Base-by-base conservation (phyloP, 2,113 vertebrate species). In the Dicaeum eximium region DNA sequence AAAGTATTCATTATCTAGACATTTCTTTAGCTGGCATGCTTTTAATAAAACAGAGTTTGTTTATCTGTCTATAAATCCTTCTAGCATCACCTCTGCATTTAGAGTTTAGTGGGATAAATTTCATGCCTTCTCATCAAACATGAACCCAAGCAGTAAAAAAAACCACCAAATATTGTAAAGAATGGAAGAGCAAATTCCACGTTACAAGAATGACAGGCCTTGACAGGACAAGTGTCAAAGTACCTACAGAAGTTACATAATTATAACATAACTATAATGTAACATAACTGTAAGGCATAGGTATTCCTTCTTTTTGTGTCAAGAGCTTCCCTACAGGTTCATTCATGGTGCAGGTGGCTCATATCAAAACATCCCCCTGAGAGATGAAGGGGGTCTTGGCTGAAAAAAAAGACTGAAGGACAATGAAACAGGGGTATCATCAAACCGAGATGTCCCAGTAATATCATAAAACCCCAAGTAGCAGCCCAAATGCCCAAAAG, bases 41-140 rank as follows among this genome's bases (percentile, higher is more conserved):
- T 78, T 94, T 95, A 95, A 92, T 78, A 90, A 81, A 95, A 86
- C 38, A 73, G 72, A 73, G 15, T 30, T 71, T 79, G 11, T 87
- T 85, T 66, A 57, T 54, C 58, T 61, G 15, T 58, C 58, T 77
- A 7, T 30, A 90, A 80, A 71, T 66, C 47, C 60, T 81, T 71
- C 64, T 30, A 64, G 56, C 14, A 94, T 5, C 18, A 50, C 18
- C 37, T 91, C 47, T 74, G n/a, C 16, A 24, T 65, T 71, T 74
- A 42, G 13, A 57, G 48, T 65, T 87, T 80, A 37, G 45, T 19
- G 24, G 30, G 15, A 72, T 10, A 71, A 24, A 84, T 71, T 60
- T 65, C 22, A 38, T 40, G 21, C 17, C 40, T 78, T 17, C 25
- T 84, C 31, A 66, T 47, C 45, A 90, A 67, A 83, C 15, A 19